These are phyloP conservation scores for Oncopodura yosiiana DNA, from an alignment of 1,140 invertebrate species.

Conservation along the genomic window DNA sequence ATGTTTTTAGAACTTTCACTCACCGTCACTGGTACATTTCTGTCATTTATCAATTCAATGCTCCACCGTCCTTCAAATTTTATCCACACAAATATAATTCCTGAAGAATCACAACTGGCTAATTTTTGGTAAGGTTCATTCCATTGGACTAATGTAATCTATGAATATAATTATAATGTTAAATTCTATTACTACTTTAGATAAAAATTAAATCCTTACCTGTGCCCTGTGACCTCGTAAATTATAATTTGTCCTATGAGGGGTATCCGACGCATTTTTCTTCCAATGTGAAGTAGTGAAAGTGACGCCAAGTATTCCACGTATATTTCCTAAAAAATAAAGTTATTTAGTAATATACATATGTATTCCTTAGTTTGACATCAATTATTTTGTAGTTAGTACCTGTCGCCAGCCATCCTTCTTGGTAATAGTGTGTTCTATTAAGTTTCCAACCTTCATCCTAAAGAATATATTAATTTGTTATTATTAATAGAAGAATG, in stretches of 20 bases:
- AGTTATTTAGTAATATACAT: too few species aligned
- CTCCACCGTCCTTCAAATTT: constrained; percentile 98
- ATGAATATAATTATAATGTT: too few species aligned
- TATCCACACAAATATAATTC: constrained; percentile 97
- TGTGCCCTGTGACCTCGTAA: constrained; percentile 90
- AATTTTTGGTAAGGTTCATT: constrained; percentile 98
- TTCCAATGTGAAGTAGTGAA: constrained; percentile 88
- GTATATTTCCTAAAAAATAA: too few species aligned
- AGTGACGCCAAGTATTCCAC: constrained; percentile 89
- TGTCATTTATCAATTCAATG: constrained; percentile 91
- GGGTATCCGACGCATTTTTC: constrained; percentile 60
- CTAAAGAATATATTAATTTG: too few species aligned
- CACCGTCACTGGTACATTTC: constrained; percentile 87
- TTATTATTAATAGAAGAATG: not conserved
- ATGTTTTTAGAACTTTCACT: too few species aligned
- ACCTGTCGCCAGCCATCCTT: constrained; percentile 96
- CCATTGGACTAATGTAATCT: constrained; percentile 96
- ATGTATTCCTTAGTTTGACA: too few species aligned
- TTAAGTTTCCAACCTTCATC: constrained; percentile 88
- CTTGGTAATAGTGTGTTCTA: constrained; percentile 90
- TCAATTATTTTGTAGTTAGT: too few species aligned
- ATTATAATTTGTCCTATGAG: constrained; percentile 92
- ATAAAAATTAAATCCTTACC: constrained; percentile 61
- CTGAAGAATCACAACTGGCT: constrained; percentile 92
- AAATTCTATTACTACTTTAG: too few species aligned